Percentiles rank a stretch among this genome's conserved stretches.
Conservation (phyloP, 2,797 vertebrate species). For the Sardinella longiceps region DNA sequence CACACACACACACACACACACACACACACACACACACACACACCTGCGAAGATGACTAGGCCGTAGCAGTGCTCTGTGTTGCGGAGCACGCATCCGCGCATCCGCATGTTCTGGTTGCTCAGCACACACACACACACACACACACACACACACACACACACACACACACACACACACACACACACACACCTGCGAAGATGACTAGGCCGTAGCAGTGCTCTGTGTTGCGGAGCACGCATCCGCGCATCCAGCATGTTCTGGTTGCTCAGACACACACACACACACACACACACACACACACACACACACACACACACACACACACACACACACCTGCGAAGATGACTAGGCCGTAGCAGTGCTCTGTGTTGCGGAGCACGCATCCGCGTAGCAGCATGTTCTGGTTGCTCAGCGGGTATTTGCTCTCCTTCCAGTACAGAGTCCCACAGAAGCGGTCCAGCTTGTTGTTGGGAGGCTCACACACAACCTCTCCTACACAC, state of each 20-base stretch:
- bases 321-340: conserved; percentile 81
- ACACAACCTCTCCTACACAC: conserved; percentile 88
- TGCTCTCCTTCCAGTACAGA: conserved; percentile 87
- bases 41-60: conserved; percentile 92
- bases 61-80: conserved; percentile 95
- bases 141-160: not conserved
- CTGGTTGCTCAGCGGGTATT: conserved; percentile 87
- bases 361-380: conserved; percentile 91
- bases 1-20: not conserved
- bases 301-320: not conserved
- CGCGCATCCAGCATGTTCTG: too few species aligned
- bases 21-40: conserved; percentile 24
- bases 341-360: conserved; percentile 92
- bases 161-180: not conserved
- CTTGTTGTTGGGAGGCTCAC: conserved; percentile 94
- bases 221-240: too few species aligned
- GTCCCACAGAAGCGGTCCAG: conserved; percentile 89
- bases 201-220: too few species aligned
- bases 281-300: not conserved
- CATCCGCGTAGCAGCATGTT: conserved; percentile 93
- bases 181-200: too few species aligned
- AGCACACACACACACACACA: conserved; percentile 61
- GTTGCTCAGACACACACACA: too few species aligned
- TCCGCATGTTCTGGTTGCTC: conserved; percentile 92
- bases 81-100: conserved; percentile 90